A percentile compares a stretch with the other conserved stretches of the same genome.
Evolutionary conservation across 2,113 vertebrate genomes (phyloP).

Genomic region (Colaptes auratus): DNA sequence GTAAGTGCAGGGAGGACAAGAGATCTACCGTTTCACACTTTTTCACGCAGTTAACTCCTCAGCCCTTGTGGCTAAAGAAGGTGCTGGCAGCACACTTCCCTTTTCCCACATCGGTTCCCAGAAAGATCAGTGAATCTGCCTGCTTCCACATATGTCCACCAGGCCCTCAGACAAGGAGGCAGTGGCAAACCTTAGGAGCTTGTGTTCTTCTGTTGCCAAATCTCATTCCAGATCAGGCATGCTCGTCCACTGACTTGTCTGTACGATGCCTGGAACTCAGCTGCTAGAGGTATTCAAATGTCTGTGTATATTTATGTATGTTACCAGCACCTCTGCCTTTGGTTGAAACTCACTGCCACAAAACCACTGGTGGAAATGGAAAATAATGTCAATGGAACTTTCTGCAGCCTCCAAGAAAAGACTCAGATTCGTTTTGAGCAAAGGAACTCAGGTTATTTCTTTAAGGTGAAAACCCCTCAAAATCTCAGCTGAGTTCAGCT

Average conservation of each 20-base stretch:
- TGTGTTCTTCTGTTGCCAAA: neutral
- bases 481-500: neutral
- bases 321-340: neutral
- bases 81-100: neutral
- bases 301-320: neutral
- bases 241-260: neutral
- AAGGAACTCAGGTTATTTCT: neutral
- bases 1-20: neutral
- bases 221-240: neutral
- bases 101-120: constrained; percentile 22
- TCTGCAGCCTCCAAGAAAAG: constrained; percentile 11
- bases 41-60: neutral
- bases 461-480: neutral
- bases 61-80: neutral
- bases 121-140: constrained; percentile 4
- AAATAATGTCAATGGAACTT: constrained; percentile 45
- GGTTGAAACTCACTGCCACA: neutral
- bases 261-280: neutral
- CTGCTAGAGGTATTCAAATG: constrained; percentile 1
- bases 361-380: constrained; percentile 25
- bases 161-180: neutral
- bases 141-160: neutral
- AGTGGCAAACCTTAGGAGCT: neutral
- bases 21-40: neutral
- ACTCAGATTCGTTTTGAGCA: constrained; percentile 50